Conservation (phyloP, 2,797 vertebrate genomes). For the Oophaga sylvatica region DNA sequence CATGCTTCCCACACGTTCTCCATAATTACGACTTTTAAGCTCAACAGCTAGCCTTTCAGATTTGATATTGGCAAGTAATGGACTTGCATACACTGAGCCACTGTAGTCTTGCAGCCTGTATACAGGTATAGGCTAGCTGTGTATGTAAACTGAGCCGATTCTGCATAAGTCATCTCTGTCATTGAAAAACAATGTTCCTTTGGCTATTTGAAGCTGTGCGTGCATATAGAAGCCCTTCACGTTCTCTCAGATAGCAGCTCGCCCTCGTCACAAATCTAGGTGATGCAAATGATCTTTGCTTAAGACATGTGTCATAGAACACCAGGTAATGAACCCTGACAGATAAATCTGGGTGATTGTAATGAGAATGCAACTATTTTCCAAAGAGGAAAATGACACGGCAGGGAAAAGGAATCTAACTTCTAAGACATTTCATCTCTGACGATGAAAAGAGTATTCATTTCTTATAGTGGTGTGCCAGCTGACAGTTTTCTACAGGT, state of each 20-base stretch:
- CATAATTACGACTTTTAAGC: constrained; percentile 51
- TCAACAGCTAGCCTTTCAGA: constrained; percentile 58
- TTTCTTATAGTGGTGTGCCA: constrained; percentile 25
- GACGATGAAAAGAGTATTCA: constrained; percentile 38
- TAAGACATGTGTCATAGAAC: constrained; percentile 38
- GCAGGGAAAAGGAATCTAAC: background rate
- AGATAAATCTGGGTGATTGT: constrained; percentile 30
- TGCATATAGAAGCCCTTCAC: constrained; percentile 15
- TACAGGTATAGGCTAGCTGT: constrained; percentile 57
- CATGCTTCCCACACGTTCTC: constrained; percentile 56
- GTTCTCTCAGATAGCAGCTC: constrained; percentile 11
- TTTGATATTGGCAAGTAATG: constrained; percentile 55
- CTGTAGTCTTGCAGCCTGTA: constrained; percentile 45
- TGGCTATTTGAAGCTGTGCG: constrained; percentile 52
- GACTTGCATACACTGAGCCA: constrained; percentile 40
- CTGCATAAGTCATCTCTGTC: constrained; percentile 54
- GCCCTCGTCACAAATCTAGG: background rate
- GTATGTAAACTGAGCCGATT: constrained; percentile 49
- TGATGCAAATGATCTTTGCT: constrained; percentile 9
- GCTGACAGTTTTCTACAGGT: constrained; percentile 6
- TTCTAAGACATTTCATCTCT: background rate
- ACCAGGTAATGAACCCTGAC: constrained; percentile 41
- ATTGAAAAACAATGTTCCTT: constrained; percentile 43
- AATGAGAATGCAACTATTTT: constrained; percentile 39
- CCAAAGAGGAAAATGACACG: constrained; percentile 37